phyloP scores from a whole-genome alignment of 2,113 vertebrate genomes.

The Gobius niger region DNA sequence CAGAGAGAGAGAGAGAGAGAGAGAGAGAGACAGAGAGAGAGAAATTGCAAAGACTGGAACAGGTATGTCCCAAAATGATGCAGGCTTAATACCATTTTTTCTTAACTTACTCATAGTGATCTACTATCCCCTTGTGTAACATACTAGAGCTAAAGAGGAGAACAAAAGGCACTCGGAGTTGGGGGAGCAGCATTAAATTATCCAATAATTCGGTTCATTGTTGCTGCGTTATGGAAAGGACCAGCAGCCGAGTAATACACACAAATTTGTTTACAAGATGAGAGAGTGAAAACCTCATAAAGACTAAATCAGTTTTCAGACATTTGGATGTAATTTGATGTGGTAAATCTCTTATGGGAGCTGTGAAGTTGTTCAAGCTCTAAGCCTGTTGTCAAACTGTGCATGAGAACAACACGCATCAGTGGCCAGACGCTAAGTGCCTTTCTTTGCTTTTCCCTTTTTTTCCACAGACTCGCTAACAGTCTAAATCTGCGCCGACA shows the following conservation, averaged over 20 bases:
- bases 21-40: too few relatives aligned
- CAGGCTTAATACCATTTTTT: too few relatives aligned
- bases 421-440: constrained; percentile 52
- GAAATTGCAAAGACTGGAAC: too few relatives aligned
- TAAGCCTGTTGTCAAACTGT: constrained; percentile 48
- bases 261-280: neutral
- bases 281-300: neutral
- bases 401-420: constrained; percentile 59
- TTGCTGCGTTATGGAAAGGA: neutral
- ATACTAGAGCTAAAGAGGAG: neutral
- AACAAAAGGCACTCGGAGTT: neutral
- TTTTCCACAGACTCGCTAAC: constrained; percentile 54
- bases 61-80: too few relatives aligned
- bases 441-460: constrained; percentile 20
- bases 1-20: too few relatives aligned
- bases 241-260: neutral
- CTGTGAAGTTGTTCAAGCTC: constrained; percentile 35
- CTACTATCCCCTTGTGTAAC: neutral
- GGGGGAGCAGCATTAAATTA: neutral
- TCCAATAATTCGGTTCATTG: neutral
- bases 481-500: constrained; percentile 63
- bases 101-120: too few relatives aligned
- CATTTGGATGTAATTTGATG: constrained; percentile 15
- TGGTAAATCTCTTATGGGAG: constrained; percentile 9
- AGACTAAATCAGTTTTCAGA: constrained; percentile 12